phyloP scores from a whole-genome alignment of 2,797 vertebrate genomes.

The Chaunax sp. region DNA sequence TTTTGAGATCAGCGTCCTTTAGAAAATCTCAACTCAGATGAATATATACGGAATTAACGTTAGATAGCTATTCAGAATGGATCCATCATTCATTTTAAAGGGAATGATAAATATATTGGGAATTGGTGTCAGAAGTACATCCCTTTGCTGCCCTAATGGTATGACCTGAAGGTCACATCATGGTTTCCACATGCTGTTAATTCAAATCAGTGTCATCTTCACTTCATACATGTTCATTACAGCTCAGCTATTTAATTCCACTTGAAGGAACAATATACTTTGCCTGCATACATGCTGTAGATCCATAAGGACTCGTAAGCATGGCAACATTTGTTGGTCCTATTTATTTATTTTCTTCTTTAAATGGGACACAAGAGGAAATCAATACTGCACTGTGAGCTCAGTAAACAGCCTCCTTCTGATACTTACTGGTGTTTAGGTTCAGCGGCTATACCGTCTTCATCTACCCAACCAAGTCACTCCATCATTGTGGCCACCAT shows the following conservation, averaged over 20 bases:
- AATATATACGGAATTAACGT: neutral
- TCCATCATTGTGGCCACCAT: too few species aligned
- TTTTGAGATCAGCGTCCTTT: constrained; percentile 1
- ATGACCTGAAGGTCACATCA: constrained; percentile 26
- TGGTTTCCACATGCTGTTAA: neutral
- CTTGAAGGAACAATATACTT: constrained; percentile 30
- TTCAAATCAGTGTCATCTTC: constrained; percentile 1
- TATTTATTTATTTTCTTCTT: constrained; percentile 53
- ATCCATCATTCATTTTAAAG: neutral
- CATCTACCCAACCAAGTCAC: constrained; percentile 9
- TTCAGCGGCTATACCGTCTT: constrained; percentile 22
- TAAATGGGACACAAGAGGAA: constrained; percentile 42
- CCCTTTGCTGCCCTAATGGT: neutral
- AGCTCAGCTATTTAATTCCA: constrained; percentile 33
- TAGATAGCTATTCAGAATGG: neutral
- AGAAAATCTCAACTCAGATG: too few species aligned
- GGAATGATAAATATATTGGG: neutral
- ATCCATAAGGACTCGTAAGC: constrained; percentile 21
- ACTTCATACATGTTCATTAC: constrained; percentile 4
- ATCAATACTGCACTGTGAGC: constrained; percentile 55
- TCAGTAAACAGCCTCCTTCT: constrained; percentile 54
- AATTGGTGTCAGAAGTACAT: neutral
- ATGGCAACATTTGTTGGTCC: constrained; percentile 4
- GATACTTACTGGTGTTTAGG: constrained; percentile 47
- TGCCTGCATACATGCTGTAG: constrained; percentile 8